These are phyloP conservation scores for Rhynchotus rufescens DNA, from an alignment of 2,797 vertebrate species.

Conservation along the genomic window DNA sequence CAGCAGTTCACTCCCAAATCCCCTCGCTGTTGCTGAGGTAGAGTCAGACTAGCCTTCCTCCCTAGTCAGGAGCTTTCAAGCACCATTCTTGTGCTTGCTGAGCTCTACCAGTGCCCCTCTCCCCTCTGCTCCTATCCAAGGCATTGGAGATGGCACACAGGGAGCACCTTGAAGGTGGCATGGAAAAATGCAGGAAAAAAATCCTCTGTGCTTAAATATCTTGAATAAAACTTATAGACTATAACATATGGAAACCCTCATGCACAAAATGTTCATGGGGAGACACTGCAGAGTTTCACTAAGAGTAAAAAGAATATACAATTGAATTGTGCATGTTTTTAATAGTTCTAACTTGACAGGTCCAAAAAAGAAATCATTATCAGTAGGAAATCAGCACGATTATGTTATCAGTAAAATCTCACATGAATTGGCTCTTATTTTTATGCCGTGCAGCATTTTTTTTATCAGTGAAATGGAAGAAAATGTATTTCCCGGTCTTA, in stretches of 20 bases:
- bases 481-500: not conserved
- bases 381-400: not conserved
- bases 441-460: not conserved
- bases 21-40: not conserved
- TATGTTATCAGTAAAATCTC: conserved; percentile 2
- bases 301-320: not conserved
- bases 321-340: not conserved
- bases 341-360: not conserved
- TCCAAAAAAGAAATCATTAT: not conserved
- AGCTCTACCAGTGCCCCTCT: not conserved
- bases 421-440: not conserved
- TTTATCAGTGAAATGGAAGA: not conserved
- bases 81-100: not conserved
- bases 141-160: not conserved
- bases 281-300: not conserved
- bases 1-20: not conserved
- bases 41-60: too few species aligned
- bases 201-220: not conserved
- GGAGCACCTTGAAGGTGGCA: not conserved
- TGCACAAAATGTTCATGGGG: not conserved
- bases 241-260: not conserved
- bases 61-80: not conserved
- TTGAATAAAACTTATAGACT: not conserved
- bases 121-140: not conserved
- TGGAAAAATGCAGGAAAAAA: not conserved